phyloP scores from a whole-genome alignment of 2,888 invertebrate genomes.

The Corbicula japonica region DNA sequence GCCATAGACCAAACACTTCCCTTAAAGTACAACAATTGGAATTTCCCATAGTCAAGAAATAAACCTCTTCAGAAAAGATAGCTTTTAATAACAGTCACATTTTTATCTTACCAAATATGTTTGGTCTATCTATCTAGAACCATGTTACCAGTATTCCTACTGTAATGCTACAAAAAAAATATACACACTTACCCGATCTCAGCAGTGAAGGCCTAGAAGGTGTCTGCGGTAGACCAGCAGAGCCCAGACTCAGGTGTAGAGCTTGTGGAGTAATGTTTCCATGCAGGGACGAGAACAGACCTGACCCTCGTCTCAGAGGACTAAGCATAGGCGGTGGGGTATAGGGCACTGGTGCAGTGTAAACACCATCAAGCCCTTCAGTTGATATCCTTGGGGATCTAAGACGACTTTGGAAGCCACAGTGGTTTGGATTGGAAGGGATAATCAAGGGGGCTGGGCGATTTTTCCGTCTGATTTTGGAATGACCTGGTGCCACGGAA shows the following conservation, averaged over 20 bases:
- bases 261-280: slow-evolving; percentile 73
- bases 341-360: slow-evolving; percentile 89
- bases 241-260: slow-evolving; percentile 82
- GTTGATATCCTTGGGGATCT: slow-evolving; percentile 87
- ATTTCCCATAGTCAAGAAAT: too few species aligned
- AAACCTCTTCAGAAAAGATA: too few species aligned
- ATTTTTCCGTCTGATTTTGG: slow-evolving; percentile 84
- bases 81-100: too few species aligned
- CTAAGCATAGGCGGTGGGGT: slow-evolving; percentile 98
- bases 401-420: slow-evolving; percentile 88
- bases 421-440: slow-evolving; percentile 86
- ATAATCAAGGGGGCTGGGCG: slow-evolving; percentile 87
- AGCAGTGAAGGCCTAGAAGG: slow-evolving; percentile 70
- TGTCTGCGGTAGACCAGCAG: slow-evolving; percentile 73
- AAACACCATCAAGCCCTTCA: slow-evolving; percentile 73
- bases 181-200: slow-evolving; percentile 70
- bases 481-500: slow-evolving; percentile 88
- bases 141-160: too few species aligned
- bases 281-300: slow-evolving; percentile 90
- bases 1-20: too few species aligned
- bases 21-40: too few species aligned
- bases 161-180: background rate
- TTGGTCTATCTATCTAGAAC: too few species aligned
- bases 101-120: too few species aligned
- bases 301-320: slow-evolving; percentile 95